Conservation (phyloP, 2,113 vertebrate genomes). For the Haliaeetus leucogaster region DNA sequence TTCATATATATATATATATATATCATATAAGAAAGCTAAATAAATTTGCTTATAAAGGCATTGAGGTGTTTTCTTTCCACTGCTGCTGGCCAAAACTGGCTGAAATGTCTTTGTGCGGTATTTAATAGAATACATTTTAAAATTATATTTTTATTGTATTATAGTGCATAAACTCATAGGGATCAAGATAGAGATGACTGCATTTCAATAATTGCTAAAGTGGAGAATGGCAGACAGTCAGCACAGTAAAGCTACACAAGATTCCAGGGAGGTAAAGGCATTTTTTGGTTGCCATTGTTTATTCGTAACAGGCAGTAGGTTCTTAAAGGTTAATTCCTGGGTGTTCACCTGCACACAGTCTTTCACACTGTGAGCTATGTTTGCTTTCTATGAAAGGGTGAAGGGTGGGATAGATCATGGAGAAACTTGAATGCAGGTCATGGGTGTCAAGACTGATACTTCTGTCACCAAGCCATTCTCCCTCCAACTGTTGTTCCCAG, state of each 20-base stretch:
- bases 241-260: not conserved
- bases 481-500: not conserved
- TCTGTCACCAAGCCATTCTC: not conserved
- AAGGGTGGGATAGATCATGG: not conserved
- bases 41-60: constrained; percentile 43
- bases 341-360: not conserved
- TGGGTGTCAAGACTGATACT: not conserved
- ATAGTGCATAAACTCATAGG: not conserved
- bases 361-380: not conserved
- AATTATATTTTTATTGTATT: not conserved
- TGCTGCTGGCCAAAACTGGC: not conserved
- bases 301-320: not conserved
- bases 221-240: not conserved
- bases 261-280: not conserved
- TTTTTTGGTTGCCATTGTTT: not conserved
- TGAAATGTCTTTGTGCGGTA: not conserved
- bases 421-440: not conserved
- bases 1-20: constrained; percentile 6
- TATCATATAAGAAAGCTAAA: not conserved
- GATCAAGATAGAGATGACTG: not conserved
- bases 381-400: not conserved
- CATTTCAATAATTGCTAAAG: not conserved
- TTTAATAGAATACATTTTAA: not conserved
- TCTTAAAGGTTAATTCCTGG: not conserved
- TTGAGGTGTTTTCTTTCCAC: not conserved